phyloP scores from a whole-genome alignment of 2,797 vertebrate species.

The Crax fasciolata region DNA sequence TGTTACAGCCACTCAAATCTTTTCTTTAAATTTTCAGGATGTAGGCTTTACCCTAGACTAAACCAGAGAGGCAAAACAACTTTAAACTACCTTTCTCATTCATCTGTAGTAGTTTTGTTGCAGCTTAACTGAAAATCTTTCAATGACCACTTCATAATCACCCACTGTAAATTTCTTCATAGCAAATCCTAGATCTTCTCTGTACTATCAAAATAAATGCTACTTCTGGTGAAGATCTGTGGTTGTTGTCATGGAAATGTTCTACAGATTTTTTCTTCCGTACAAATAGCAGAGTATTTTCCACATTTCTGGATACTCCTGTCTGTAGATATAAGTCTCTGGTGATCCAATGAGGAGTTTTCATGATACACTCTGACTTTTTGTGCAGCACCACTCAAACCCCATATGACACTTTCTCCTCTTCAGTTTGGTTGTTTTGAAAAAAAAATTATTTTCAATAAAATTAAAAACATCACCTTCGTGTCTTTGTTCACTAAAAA shows the following conservation, averaged over 20 bases:
- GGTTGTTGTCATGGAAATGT: constrained; percentile 66
- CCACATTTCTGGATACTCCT: not conserved
- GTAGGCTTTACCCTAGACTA: not conserved
- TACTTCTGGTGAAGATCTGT: not conserved
- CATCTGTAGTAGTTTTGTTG: not conserved
- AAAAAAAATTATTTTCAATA: not conserved
- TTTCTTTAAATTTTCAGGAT: not conserved
- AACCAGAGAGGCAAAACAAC: not conserved
- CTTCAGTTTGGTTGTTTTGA: not conserved
- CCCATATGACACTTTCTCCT: not conserved
- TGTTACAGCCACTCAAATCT: not conserved
- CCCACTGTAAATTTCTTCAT: not conserved
- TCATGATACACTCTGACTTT: not conserved
- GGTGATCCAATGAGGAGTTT: not conserved
- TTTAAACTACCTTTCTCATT: not conserved
- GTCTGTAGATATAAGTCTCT: not conserved
- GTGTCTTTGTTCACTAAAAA: not conserved
- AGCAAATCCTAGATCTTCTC: not conserved
- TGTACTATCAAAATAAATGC: constrained; percentile 9
- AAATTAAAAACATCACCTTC: not conserved
- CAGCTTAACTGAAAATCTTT: not conserved
- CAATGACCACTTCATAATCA: not conserved
- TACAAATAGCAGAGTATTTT: constrained; percentile 35
- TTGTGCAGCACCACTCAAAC: not conserved
- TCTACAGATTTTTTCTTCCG: constrained; percentile 39